A percentile compares a stretch with the other conserved stretches of the same genome.
phyloP scores from a whole-genome alignment of 2,113 vertebrate genomes.

The Glaucidium brasilianum region DNA sequence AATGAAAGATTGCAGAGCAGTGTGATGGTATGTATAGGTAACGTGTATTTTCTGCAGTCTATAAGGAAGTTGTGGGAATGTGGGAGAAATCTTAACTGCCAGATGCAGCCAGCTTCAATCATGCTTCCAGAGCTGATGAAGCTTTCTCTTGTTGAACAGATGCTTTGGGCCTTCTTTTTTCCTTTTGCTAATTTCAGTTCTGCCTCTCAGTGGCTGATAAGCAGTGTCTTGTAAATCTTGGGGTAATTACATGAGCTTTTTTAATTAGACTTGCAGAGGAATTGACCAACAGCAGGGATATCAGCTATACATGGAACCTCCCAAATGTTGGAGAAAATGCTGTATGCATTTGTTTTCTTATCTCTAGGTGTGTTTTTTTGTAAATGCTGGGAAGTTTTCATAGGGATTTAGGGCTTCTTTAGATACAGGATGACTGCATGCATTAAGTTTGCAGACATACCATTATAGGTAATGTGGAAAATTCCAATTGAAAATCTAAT shows the following conservation, averaged over 20 bases:
- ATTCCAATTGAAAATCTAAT: background rate
- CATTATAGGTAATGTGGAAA: background rate
- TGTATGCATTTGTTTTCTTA: background rate
- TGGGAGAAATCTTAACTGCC: background rate
- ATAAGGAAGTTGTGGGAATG: background rate
- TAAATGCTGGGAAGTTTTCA: background rate
- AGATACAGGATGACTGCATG: background rate
- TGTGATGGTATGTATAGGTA: background rate
- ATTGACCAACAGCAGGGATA: background rate
- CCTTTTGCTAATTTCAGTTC: background rate
- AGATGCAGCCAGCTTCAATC: background rate
- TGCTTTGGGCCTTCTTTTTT: constrained; percentile 23
- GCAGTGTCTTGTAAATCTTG: background rate
- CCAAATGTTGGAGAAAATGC: background rate
- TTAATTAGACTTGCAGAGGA: background rate
- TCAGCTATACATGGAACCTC: background rate
- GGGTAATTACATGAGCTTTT: background rate
- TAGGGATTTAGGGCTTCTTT: background rate
- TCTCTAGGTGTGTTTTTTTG: background rate
- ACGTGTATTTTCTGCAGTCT: fast-evolving
- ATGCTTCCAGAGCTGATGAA: background rate
- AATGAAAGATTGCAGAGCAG: fast-evolving
- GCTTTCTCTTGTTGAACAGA: background rate
- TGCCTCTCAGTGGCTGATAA: background rate
- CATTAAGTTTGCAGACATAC: background rate